These are phyloP conservation scores for Rhagonycha lutea DNA, from an alignment of 2,888 invertebrate genomes.

Conservation along the genomic window DNA sequence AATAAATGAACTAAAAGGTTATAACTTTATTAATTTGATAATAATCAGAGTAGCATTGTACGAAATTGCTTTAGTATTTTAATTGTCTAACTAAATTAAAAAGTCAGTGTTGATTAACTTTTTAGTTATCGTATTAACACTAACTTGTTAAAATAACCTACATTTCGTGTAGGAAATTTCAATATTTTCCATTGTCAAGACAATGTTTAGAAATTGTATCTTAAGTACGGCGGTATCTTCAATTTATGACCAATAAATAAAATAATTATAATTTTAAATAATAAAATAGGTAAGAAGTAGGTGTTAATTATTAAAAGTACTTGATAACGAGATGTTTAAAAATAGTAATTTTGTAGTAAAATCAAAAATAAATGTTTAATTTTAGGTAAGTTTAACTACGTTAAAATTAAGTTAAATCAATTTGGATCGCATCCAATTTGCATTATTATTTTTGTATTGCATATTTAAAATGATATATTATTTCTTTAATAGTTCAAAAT, in stretches of 20 bases:
- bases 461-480: background rate
- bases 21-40: background rate
- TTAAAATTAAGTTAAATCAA: background rate
- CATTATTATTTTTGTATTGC: background rate
- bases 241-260: background rate
- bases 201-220: background rate
- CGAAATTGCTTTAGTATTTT: background rate
- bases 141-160: background rate
- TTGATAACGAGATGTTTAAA: background rate
- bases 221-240: too few species aligned
- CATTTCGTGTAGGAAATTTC: background rate
- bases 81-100: background rate
- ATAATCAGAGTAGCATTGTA: background rate
- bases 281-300: background rate
- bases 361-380: background rate
- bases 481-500: background rate
- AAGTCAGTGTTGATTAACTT: background rate
- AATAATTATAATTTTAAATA: background rate
- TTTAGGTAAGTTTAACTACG: background rate
- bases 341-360: background rate
- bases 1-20: background rate
- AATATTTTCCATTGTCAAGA: background rate
- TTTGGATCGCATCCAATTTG: background rate
- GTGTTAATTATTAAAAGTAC: background rate
- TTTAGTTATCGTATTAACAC: background rate